These are phyloP conservation scores for Noctua janthina DNA, from an alignment of 2,888 invertebrate genomes.

Conservation along the genomic window DNA sequence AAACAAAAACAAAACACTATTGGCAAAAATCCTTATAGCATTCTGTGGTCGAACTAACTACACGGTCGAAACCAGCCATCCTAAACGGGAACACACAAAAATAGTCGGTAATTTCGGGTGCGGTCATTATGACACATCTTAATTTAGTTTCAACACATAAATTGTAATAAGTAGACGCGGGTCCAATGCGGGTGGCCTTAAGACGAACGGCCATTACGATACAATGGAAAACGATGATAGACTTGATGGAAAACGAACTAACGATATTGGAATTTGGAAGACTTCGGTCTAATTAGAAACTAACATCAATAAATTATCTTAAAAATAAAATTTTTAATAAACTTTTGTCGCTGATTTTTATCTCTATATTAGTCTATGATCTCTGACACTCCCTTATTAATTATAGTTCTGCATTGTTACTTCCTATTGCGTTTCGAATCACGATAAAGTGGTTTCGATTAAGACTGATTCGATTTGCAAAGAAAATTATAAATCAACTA, in stretches of 20 bases:
- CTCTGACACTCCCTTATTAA: constrained; percentile 43
- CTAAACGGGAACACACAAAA: constrained; percentile 66
- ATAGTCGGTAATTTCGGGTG: constrained; percentile 81
- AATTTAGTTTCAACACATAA: constrained; percentile 87
- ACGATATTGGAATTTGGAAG: constrained; percentile 34
- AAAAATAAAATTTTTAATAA: constrained; percentile 5
- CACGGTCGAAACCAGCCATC: constrained; percentile 64
- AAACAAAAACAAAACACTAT: neutral
- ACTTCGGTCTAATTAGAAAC: constrained; percentile 36
- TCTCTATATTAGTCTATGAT: constrained; percentile 44
- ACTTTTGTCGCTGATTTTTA: constrained; percentile 23
- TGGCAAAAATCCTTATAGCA: neutral
- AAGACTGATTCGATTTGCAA: constrained; percentile 42
- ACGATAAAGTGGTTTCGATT: constrained; percentile 51
- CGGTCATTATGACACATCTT: constrained; percentile 89
- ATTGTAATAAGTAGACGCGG: constrained; percentile 82
- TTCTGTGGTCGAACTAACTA: neutral
- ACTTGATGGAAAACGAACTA: constrained; percentile 52
- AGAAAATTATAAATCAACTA: constrained; percentile 40
- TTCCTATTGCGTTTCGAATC: constrained; percentile 54
- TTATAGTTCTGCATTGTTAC: constrained; percentile 39
- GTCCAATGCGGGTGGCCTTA: constrained; percentile 84
- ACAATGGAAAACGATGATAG: constrained; percentile 65
- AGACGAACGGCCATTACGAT: constrained; percentile 49
- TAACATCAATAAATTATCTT: constrained; percentile 32